phyloP scores from a whole-genome alignment of 2,113 vertebrate genomes.

The Xiphophorus hellerii region DNA sequence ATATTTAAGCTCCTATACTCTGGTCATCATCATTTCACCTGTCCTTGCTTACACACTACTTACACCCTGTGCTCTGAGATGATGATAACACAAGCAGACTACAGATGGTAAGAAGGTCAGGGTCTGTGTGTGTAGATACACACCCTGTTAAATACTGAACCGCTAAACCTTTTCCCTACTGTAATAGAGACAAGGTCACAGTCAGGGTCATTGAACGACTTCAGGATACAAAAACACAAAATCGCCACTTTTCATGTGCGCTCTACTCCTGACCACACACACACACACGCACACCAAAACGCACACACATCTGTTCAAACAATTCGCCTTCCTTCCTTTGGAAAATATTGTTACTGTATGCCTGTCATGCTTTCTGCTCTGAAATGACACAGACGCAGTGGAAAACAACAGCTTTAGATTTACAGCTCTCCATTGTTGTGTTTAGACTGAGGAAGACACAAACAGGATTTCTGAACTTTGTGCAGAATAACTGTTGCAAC shows the following conservation, averaged over 20 bases:
- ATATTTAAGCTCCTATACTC: conserved; percentile 1
- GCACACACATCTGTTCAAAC: conserved; percentile 13
- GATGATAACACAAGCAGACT: conserved; percentile 21
- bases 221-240: conserved; percentile 3
- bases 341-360: not conserved
- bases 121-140: not conserved
- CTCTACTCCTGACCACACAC: not conserved
- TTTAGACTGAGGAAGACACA: conserved; percentile 3
- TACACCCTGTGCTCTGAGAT: conserved; percentile 1
- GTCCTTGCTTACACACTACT: conserved; percentile 2
- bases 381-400: not conserved
- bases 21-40: conserved; percentile 3
- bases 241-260: not conserved
- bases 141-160: conserved; percentile 1
- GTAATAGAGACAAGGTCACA: conserved; percentile 1
- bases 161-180: not conserved
- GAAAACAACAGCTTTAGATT: not conserved
- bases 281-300: not conserved
- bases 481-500: conserved; percentile 3
- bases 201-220: conserved; percentile 4
- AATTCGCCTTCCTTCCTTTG: not conserved
- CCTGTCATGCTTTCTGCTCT: not conserved
- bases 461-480: conserved; percentile 7
- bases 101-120: conserved; percentile 32
- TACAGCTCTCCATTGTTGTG: not conserved